These are phyloP conservation scores for Miniopterus natalensis DNA, from an alignment of 2,113 vertebrate species.

Conservation along the genomic window DNA sequence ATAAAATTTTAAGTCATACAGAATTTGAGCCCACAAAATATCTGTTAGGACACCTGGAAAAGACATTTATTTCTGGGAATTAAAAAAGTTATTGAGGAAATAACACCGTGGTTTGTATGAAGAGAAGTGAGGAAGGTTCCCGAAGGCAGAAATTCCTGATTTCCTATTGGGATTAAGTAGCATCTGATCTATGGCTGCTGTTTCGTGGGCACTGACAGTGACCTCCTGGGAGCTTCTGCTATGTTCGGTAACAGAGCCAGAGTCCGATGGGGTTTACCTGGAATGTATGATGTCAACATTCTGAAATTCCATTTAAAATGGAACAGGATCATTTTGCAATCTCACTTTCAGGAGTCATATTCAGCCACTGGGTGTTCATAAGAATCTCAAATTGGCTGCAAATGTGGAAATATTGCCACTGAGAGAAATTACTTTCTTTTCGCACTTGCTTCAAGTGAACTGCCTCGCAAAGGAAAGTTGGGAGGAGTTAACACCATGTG, in stretches of 20 bases:
- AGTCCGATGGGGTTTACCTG: slow-evolving; percentile 55
- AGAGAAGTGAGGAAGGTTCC: background rate
- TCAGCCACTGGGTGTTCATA: slow-evolving; percentile 26
- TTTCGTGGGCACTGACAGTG: background rate
- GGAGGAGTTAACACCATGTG: slow-evolving; percentile 50
- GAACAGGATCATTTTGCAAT: slow-evolving; percentile 41
- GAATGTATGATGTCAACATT: background rate
- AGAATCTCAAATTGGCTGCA: slow-evolving; percentile 33
- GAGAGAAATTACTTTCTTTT: slow-evolving; percentile 60
- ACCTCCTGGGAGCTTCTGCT: slow-evolving; percentile 33
- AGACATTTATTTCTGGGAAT: background rate
- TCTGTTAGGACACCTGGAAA: background rate
- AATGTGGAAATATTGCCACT: slow-evolving; percentile 66
- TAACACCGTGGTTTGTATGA: background rate
- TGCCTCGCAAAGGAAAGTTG: slow-evolving; percentile 52
- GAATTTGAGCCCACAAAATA: slow-evolving; percentile 44
- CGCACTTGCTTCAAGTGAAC: slow-evolving; percentile 42
- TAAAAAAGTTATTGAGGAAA: slow-evolving; percentile 16
- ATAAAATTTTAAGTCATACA: slow-evolving; percentile 45
- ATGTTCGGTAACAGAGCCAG: slow-evolving; percentile 15
- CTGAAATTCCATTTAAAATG: slow-evolving; percentile 59
- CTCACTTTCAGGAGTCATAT: slow-evolving; percentile 60
- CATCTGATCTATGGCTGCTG: background rate
- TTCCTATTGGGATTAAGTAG: background rate
- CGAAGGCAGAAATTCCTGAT: slow-evolving; percentile 16